Conservation (phyloP, 2,797 vertebrate genomes). For the Pygocentrus nattereri region DNA sequence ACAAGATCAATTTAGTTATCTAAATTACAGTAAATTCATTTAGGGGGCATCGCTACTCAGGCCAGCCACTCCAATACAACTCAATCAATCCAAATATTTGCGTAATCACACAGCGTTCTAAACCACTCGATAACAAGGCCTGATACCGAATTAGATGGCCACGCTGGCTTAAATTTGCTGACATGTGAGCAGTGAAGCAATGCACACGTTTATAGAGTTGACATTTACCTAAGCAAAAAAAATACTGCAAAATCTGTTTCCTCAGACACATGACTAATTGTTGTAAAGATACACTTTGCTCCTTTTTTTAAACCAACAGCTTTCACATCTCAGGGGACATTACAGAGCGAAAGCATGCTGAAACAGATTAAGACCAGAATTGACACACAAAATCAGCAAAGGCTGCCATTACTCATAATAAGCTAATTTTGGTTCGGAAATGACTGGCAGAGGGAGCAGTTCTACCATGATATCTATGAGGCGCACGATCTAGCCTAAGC, state of each 20-base stretch:
- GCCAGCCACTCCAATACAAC: conserved; percentile 19
- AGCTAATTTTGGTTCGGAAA: conserved; percentile 38
- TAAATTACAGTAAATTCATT: conserved; percentile 59
- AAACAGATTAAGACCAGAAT: conserved; percentile 37
- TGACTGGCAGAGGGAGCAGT: conserved; percentile 34
- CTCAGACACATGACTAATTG: conserved; percentile 50
- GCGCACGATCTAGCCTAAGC: conserved; percentile 24
- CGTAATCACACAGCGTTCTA: conserved; percentile 25
- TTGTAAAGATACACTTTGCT: conserved; percentile 42
- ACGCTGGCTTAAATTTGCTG: background rate
- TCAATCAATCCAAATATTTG: conserved; percentile 41
- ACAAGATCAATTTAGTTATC: conserved; percentile 55
- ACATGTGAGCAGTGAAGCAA: conserved; percentile 36
- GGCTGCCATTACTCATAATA: conserved; percentile 47
- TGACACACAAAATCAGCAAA: conserved; percentile 27
- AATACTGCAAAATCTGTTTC: conserved; percentile 45
- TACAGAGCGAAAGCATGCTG: conserved; percentile 34
- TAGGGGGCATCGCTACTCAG: conserved; percentile 14
- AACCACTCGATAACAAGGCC: background rate
- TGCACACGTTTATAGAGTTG: conserved; percentile 38
- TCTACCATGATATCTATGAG: conserved; percentile 29
- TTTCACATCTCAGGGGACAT: conserved; percentile 6
- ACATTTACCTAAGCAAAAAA: conserved; percentile 41
- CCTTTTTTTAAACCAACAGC: conserved; percentile 48
- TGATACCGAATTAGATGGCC: background rate